Evolutionary conservation across 53 echinoderm and acorn worm species (phyloP).

Genomic region (Pentamera pediparva): DNA sequence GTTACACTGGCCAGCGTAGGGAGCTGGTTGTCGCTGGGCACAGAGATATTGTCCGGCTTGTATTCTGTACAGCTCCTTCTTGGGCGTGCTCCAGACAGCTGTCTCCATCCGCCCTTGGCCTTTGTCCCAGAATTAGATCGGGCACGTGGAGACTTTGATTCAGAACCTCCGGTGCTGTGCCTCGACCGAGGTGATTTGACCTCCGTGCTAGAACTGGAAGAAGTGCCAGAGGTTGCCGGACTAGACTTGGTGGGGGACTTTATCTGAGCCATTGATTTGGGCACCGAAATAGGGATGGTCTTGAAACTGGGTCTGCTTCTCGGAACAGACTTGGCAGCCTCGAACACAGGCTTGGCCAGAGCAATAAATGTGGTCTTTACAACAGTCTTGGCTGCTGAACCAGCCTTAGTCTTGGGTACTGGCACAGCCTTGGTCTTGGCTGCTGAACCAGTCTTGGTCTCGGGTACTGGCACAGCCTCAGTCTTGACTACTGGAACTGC

Average conservation of each 20-base stretch:
- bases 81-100: too few relatives aligned
- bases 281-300: not conserved
- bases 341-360: not conserved
- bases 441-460: too few relatives aligned
- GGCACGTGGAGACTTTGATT: not conserved
- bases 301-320: not conserved
- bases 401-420: not conserved
- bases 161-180: not conserved
- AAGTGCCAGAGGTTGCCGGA: too few relatives aligned
- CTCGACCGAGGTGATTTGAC: not conserved
- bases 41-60: not conserved
- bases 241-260: too few relatives aligned
- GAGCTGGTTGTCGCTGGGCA: conserved; percentile 11
- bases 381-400: not conserved
- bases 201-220: too few relatives aligned
- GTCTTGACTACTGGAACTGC: too few relatives aligned
- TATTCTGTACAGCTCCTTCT: not conserved
- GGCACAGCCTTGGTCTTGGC: conserved; percentile 21
- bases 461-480: too few relatives aligned
- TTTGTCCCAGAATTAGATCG: not conserved
- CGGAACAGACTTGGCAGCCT: not conserved
- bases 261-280: not conserved
- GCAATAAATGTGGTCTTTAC: not conserved
- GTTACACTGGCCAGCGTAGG: conserved; percentile 34
- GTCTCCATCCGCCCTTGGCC: not conserved